A percentile compares a stretch with the other conserved stretches of the same genome.
Conservation (phyloP, 2,113 vertebrate genomes). For the Ciconia stormi region DNA sequence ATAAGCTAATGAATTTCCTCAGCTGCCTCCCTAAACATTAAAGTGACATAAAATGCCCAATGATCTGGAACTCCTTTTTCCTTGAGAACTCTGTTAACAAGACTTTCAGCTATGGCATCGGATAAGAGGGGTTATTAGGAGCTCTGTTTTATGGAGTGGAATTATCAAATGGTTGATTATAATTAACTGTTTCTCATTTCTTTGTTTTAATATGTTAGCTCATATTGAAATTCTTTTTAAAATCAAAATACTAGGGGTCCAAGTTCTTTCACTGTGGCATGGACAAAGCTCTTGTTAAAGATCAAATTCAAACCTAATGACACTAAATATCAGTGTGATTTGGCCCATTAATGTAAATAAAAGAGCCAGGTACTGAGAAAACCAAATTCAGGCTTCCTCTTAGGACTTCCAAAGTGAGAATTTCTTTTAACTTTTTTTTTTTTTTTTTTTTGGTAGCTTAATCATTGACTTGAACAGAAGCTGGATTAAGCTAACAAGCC, state of each 20-base stretch:
- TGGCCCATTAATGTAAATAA: background rate
- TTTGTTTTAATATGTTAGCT: background rate
- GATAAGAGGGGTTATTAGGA: background rate
- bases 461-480: background rate
- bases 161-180: background rate
- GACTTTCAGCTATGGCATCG: background rate
- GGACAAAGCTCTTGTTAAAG: background rate
- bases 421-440: background rate
- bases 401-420: background rate
- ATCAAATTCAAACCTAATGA: background rate
- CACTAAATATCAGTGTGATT: background rate
- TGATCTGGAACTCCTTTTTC: conserved; percentile 53
- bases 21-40: conserved; percentile 58
- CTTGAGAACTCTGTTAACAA: conserved; percentile 7
- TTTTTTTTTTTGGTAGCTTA: background rate
- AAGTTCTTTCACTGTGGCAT: background rate
- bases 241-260: background rate
- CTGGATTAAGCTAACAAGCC: background rate
- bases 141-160: background rate
- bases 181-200: background rate
- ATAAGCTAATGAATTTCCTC: conserved; percentile 35
- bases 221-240: background rate
- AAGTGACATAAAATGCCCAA: conserved; percentile 53
- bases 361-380: background rate
- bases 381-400: background rate